Evolutionary conservation across 2,797 vertebrate genomes (phyloP), one percentile per base, ranked within the genome.

Genomic region (Huso huso): DNA sequence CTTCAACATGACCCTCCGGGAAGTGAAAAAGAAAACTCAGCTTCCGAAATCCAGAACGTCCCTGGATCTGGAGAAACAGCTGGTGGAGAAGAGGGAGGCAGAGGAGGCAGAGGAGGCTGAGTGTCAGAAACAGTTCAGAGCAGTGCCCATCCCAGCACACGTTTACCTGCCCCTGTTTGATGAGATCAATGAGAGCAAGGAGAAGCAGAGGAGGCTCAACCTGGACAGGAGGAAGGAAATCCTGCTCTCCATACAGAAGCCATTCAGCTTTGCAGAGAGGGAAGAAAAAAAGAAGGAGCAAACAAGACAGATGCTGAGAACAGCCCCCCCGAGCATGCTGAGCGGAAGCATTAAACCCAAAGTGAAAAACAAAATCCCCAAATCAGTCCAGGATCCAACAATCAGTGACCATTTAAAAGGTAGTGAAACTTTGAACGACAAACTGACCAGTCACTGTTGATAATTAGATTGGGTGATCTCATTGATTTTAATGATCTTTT

Each of bases 41-140:
- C 59, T 82, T 65, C 80, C 87, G 75, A 83, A 88, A 61, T 83
- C 76, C 1, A 77, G 70, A 11, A 49, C 78, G 68, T 76, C 76
- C 63, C 77, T 74, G 62, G 89, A 90, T 69, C 82, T 79, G 15
- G 77, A 86, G 73, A 81, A 74, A 70, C 64, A 71, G 48, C 75
- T 71, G 71, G 70, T 73, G 55, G 79, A 83, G 62, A 73, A 79
- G 79, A 88, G 90, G 78, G 15, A 18, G 15, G 15, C 15, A 18
- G 93, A 91, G 78, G 15, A 18, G 15, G 15, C 15, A 18, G 93
- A 91, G 0, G 86, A 91, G 73, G 88, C 83, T 0, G 95, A 99
- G 84, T 95, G 95, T 80, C 87, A 87, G 76, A 94, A 90, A 78
- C 88, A 95, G 77, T 98, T 99, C 80, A 83, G 82, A 37, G 93